A percentile compares a stretch with the other conserved stretches of the same genome.
Conservation (phyloP, 2,888 invertebrate genomes). For the Acanthococcus lagerstroemiae region DNA sequence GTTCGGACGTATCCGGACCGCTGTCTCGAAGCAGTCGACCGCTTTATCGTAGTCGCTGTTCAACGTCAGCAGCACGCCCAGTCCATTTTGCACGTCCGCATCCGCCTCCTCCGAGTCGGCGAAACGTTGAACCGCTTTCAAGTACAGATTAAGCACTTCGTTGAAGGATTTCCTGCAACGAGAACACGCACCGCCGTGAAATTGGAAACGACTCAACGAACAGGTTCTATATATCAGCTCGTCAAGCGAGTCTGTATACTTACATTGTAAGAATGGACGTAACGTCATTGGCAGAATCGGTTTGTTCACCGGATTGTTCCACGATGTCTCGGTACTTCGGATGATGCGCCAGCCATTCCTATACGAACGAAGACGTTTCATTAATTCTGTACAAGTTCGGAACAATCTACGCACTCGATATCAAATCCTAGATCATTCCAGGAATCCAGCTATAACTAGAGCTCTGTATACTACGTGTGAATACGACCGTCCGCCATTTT, state of each 20-base stretch:
- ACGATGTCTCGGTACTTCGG: slow-evolving; percentile 70
- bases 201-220: too few relatives aligned
- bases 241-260: too few relatives aligned
- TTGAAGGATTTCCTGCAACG: slow-evolving; percentile 47
- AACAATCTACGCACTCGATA: too few relatives aligned
- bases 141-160: slow-evolving; percentile 62
- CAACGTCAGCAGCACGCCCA: slow-evolving; percentile 91
- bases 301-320: slow-evolving; percentile 39
- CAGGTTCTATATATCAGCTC: too few relatives aligned
- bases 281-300: slow-evolving; percentile 40
- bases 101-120: slow-evolving; percentile 61
- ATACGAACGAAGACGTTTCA: slow-evolving; percentile 32
- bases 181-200: too few relatives aligned
- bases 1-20: slow-evolving; percentile 68
- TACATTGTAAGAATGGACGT: slow-evolving; percentile 46
- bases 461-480: too few relatives aligned
- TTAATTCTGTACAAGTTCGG: too few relatives aligned
- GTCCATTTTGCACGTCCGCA: slow-evolving; percentile 82
- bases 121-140: slow-evolving; percentile 43
- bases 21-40: slow-evolving; percentile 87
- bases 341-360: slow-evolving; percentile 65
- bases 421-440: too few relatives aligned
- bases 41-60: slow-evolving; percentile 92
- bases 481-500: too few relatives aligned
- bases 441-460: too few relatives aligned